Evolutionary conservation across 2,888 invertebrate species (phyloP), one percentile per base, ranked within the genome.

Genomic region (Dasypolia templi): DNA sequence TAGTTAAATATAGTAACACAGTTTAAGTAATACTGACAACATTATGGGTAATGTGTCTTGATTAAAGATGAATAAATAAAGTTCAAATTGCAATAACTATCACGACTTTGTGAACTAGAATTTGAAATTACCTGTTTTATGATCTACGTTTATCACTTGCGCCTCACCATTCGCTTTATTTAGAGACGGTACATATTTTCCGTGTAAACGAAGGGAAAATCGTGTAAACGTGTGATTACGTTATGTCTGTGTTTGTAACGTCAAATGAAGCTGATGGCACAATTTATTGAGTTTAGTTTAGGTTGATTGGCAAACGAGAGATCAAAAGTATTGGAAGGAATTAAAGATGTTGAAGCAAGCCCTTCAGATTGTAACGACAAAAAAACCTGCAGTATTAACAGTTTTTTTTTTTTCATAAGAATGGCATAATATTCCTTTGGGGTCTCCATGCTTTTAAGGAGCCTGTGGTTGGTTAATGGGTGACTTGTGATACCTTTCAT

Each of bases 181-280:
- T 88, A 87, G 85, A 79, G 83, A 84, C 51, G 39, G 39, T 83
- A 79, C 82, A 86, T 81, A 88, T 87, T 89, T 88, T 87, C 80
- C 83, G 75, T 75, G 68, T 71, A 85, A 86, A 82, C 71, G 77
- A 82, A 83, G 76, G 64, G 63, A 80, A 75, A 77, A 75, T 86
- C 77, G 62, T 56, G 81, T 75, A 77, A 83, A 78, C 75, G 62
- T 75, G 80, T 84, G 78, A 87, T 81, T 75, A 84, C 64, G 29
- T 70, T 66, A 68, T 70, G 44, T 59, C 65, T 69, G 62, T 69
- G 67, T 62, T 66, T 32, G 19, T 63, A 32, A 62, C 44, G 53
- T 59, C 53, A 49, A 61, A 44, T 56, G 42, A 32, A 70, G 46
- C 70, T 19, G 42, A 55, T 64, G 74, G 32, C 55, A 72, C 42